phyloP scores from a whole-genome alignment of 37 sponge, comb jelly and placozoan species.

The Aplysina aerophoba region DNA sequence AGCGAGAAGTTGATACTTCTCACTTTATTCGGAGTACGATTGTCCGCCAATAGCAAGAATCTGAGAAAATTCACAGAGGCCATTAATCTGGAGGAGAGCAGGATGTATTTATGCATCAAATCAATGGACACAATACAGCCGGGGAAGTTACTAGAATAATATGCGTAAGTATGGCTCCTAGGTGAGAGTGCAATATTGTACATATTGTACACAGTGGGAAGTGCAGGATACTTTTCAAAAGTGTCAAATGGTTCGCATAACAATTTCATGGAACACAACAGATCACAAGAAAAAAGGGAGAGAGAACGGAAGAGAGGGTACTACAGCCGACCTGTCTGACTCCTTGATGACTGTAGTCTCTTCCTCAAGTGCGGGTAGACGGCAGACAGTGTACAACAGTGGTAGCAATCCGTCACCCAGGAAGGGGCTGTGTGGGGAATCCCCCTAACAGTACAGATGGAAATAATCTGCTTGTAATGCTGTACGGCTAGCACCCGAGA shows the following conservation, averaged over 20 bases:
- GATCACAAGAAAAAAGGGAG: neutral
- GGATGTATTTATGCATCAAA: neutral
- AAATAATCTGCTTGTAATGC: too few relatives aligned
- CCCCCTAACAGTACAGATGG: neutral
- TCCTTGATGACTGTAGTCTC: constrained; percentile 41
- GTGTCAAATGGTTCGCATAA: neutral
- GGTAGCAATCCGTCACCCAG: constrained; percentile 44
- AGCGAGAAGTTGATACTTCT: neutral
- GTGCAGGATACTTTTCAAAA: too few relatives aligned
- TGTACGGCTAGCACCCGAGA: too few relatives aligned
- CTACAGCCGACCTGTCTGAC: constrained; percentile 54
- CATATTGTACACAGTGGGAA: too few relatives aligned
- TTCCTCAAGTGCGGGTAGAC: constrained; percentile 29
- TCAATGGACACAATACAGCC: too few relatives aligned
- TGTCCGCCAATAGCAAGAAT: constrained; percentile 69
- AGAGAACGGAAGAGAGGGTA: neutral
- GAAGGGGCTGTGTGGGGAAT: constrained; percentile 30
- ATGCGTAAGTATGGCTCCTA: too few relatives aligned
- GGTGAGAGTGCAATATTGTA: too few relatives aligned
- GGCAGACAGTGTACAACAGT: constrained; percentile 21
- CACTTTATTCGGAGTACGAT: constrained; percentile 41
- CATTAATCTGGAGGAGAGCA: constrained; percentile 53
- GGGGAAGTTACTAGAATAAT: too few relatives aligned
- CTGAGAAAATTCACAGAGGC: constrained; percentile 67
- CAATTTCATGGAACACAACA: neutral